Evolutionary conservation across 2,888 invertebrate species (phyloP).

Genomic region (Diplolepis rosae): DNA sequence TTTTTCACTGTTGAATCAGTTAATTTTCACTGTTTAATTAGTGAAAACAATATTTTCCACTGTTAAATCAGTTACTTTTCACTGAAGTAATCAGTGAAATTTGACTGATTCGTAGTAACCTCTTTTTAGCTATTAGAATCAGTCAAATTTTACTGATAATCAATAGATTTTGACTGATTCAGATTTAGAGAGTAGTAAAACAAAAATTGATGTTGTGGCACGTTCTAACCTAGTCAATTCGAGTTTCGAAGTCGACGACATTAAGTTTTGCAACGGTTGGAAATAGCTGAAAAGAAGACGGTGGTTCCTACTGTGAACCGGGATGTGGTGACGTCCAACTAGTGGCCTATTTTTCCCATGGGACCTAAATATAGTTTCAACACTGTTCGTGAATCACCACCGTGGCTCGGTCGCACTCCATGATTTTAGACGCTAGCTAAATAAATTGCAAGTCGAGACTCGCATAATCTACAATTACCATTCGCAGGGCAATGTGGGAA

Average conservation of each 20-base stretch:
- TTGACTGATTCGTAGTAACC: not conserved
- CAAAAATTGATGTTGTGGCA: not conserved
- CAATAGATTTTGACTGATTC: not conserved
- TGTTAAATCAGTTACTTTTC: too few relatives aligned
- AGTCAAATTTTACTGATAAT: not conserved
- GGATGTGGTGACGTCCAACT: slow-evolving; percentile 60
- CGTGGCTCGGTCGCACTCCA: slow-evolving; percentile 42
- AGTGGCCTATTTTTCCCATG: slow-evolving; percentile 69
- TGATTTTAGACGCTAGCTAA: slow-evolving; percentile 49
- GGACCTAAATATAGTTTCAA: slow-evolving; percentile 67
- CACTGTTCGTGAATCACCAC: slow-evolving; percentile 63
- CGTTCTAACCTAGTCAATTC: slow-evolving; percentile 34
- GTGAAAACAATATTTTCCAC: too few relatives aligned
- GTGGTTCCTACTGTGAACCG: slow-evolving; percentile 56
- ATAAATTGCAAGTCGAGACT: slow-evolving; percentile 37
- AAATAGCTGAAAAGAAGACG: slow-evolving; percentile 68
- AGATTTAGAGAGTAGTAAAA: not conserved
- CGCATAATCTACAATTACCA: not conserved
- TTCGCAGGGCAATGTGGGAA: too few relatives aligned
- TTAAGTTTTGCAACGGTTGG: slow-evolving; percentile 63
- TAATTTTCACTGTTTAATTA: too few relatives aligned
- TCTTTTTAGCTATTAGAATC: too few relatives aligned
- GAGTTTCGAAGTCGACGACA: slow-evolving; percentile 43
- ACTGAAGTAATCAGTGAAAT: not conserved
- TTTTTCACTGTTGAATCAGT: too few relatives aligned